Evolutionary conservation across 2,113 vertebrate genomes (phyloP), one percentile per base, ranked within the genome.

Genomic region (Neolamprologus falcicula): DNA sequence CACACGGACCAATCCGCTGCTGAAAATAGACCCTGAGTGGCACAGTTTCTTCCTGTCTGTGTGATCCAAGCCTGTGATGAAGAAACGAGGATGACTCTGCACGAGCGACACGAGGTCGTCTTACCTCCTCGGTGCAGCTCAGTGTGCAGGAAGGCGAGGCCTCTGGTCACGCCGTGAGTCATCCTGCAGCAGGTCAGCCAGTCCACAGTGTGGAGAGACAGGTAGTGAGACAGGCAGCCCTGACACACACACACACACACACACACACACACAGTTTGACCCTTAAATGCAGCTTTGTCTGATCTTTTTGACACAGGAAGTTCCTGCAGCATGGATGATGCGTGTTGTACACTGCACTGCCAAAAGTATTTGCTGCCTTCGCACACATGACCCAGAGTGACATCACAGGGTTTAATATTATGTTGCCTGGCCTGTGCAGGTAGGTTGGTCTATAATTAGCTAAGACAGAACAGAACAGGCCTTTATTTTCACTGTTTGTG

Each of bases 61-160:
- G 40, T 21, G 33, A 73, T 24, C 9, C 3, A 73, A 45, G 37
- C 37, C 21, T 24, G 35, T 3, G 68, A 45, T 5, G 37, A 73
- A 73, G 37, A 26, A 45, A 45, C 14, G 21, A 45, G 13, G 68
- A 73, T 5, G 68, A 73, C 68, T 73, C 37, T 4, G 37, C 13
- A 37, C 2, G 5, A 45, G 35, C 1, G 2, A 54, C 28, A 12
- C 12, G 1, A 35, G 26, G 26, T 11, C 10, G 0, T 57, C 66
- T n/a, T 66, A 99, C 98, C 98, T 97, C 97, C 97, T 94, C 96
- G 96, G 88, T 96, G 95, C 45, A 98, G 93, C 91, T 99, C 98
- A 0, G 98, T 98, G 95, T 99, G 98, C 86, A 99, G 97, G 96
- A 98, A 99, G 5, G 98, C 97, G 80, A 99, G 93, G 86, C 98